phyloP scores from a whole-genome alignment of 2,797 vertebrate species.

The Danio albolineatus region DNA sequence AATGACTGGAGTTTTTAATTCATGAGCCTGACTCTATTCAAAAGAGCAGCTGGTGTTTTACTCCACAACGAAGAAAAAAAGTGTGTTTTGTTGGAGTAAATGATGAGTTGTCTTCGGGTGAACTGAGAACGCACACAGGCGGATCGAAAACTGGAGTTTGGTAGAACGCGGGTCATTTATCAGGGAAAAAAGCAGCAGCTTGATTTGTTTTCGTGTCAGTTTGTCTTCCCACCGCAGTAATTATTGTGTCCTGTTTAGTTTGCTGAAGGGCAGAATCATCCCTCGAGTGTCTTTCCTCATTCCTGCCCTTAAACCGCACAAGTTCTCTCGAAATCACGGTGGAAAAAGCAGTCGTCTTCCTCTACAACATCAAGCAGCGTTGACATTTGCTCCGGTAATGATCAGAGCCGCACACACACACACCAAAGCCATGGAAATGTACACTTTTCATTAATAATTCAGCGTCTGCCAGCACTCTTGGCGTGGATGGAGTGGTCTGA shows the following conservation, averaged over 20 bases:
- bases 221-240: slow-evolving; percentile 15
- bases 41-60: not conserved
- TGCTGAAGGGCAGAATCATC: slow-evolving; percentile 17
- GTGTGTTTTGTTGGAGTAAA: slow-evolving; percentile 10
- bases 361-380: not conserved
- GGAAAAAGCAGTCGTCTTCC: not conserved
- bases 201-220: slow-evolving; percentile 13
- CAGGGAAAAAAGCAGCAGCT: slow-evolving; percentile 10
- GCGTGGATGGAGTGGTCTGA: not conserved
- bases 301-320: slow-evolving; percentile 8
- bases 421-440: not conserved
- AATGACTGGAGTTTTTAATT: not conserved
- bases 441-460: slow-evolving; percentile 14
- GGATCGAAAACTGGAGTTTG: not conserved
- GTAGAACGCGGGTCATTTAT: slow-evolving; percentile 2
- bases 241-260: slow-evolving; percentile 24
- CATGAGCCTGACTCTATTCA: not conserved
- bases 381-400: not conserved
- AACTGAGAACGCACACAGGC: not conserved
- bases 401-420: not conserved
- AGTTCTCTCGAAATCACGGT: not conserved
- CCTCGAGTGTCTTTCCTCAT: slow-evolving; percentile 34
- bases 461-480: not conserved
- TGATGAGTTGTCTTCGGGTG: not conserved
- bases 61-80: not conserved